Percentiles rank a stretch among this genome's conserved stretches.
These are phyloP conservation scores for Ptilodon capucinus DNA, from an alignment of 2,888 invertebrate species.

Conservation along the genomic window DNA sequence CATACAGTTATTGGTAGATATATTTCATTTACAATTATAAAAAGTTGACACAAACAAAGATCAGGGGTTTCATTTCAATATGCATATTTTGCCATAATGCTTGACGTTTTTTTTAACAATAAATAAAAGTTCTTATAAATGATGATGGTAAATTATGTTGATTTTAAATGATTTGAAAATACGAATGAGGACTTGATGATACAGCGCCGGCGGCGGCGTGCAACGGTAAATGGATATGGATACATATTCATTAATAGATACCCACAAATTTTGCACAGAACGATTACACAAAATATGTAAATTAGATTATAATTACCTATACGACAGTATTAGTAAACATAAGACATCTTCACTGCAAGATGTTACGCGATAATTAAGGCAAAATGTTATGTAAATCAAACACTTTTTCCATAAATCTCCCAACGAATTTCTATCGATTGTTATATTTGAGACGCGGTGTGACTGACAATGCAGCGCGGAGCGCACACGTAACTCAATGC, in stretches of 20 bases:
- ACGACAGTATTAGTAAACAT: constrained; percentile 34
- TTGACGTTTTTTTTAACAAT: too few species aligned
- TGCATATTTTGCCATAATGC: too few species aligned
- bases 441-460: constrained; percentile 63
- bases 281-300: constrained; percentile 28
- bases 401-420: constrained; percentile 59
- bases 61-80: too few species aligned
- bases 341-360: constrained; percentile 17
- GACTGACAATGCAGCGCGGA: constrained; percentile 64
- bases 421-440: constrained; percentile 78
- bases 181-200: too few species aligned
- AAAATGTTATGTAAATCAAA: constrained; percentile 45
- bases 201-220: too few species aligned
- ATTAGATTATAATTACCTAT: constrained; percentile 15
- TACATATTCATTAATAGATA: background rate
- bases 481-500: constrained; percentile 65
- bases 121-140: too few species aligned
- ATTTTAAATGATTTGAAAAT: too few species aligned
- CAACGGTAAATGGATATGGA: background rate
- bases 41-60: too few species aligned
- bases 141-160: too few species aligned
- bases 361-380: constrained; percentile 44
- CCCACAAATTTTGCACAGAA: background rate
- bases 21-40: too few species aligned
- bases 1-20: background rate